These are phyloP conservation scores for Pseudorhiza aurosa DNA, from an alignment of 30 jellyfish, hydroid and myxozoan genomes.

Conservation along the genomic window DNA sequence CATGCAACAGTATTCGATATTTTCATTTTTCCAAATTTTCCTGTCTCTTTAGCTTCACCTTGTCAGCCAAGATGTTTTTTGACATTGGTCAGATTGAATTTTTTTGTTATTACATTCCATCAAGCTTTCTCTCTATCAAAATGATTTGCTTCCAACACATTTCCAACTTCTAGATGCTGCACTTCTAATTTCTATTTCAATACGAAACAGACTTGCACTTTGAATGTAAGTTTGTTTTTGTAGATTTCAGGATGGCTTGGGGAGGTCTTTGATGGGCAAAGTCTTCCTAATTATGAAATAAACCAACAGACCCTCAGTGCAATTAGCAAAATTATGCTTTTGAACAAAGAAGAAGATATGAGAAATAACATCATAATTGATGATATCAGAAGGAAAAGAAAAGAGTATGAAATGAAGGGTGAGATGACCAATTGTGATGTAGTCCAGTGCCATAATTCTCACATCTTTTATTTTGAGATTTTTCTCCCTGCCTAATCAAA, in stretches of 20 bases:
- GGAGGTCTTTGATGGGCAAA: background rate
- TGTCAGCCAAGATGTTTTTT: too few species aligned
- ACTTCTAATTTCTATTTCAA: background rate
- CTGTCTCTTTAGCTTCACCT: too few species aligned
- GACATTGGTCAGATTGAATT: background rate
- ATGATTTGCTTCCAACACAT: too few species aligned
- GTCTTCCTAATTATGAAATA: constrained; percentile 46
- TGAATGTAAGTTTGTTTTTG: background rate
- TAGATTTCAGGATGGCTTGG: constrained; percentile 52
- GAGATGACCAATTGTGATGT: too few species aligned
- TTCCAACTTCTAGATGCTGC: background rate
- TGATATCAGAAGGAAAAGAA: constrained; percentile 29
- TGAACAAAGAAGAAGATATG: constrained; percentile 42
- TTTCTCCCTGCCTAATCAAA: background rate
- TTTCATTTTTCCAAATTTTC: too few species aligned
- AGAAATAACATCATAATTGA: background rate
- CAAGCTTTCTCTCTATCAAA: background rate
- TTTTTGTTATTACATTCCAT: background rate
- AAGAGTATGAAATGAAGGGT: constrained; percentile 50
- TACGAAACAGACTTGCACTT: too few species aligned
- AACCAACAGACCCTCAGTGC: constrained; percentile 30
- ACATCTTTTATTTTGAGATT: background rate
- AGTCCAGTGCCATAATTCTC: background rate
- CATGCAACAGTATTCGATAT: too few species aligned
- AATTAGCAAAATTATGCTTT: constrained; percentile 11